Evolutionary conservation across 2,797 vertebrate species (phyloP).

Genomic region (Uromys caudimaculatus): DNA sequence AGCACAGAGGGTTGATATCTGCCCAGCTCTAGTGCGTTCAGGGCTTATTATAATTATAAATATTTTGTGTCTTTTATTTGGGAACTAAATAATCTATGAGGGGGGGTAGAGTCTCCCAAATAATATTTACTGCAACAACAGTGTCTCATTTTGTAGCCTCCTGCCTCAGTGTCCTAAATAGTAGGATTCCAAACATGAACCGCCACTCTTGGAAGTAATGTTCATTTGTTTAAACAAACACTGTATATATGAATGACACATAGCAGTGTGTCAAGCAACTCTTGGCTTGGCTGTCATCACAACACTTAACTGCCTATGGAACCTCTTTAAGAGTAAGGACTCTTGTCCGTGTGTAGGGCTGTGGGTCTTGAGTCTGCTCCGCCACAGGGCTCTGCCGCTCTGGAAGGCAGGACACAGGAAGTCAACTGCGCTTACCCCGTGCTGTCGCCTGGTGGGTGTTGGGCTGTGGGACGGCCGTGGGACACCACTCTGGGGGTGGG

Average conservation of each 20-base stretch:
- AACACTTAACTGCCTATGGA: background rate
- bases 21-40: background rate
- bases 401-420: too few species aligned
- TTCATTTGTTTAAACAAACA: conserved; percentile 12
- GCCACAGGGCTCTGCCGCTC: too few species aligned
- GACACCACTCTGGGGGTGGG: too few species aligned
- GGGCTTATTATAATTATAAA: background rate
- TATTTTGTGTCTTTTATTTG: background rate
- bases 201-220: background rate
- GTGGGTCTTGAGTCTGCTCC: too few species aligned
- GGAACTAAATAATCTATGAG: background rate
- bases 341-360: background rate
- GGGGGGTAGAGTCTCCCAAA: background rate
- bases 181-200: background rate
- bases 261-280: background rate
- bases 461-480: too few species aligned
- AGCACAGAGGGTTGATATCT: background rate
- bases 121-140: background rate
- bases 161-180: background rate
- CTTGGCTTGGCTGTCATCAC: background rate
- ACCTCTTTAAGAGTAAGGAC: background rate
- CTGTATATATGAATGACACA: background rate
- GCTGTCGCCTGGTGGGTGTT: too few species aligned
- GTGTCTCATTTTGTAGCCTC: background rate
- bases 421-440: too few species aligned